These are phyloP conservation scores for Eristalis pertinax DNA, from an alignment of 2,888 invertebrate species.

Conservation along the genomic window DNA sequence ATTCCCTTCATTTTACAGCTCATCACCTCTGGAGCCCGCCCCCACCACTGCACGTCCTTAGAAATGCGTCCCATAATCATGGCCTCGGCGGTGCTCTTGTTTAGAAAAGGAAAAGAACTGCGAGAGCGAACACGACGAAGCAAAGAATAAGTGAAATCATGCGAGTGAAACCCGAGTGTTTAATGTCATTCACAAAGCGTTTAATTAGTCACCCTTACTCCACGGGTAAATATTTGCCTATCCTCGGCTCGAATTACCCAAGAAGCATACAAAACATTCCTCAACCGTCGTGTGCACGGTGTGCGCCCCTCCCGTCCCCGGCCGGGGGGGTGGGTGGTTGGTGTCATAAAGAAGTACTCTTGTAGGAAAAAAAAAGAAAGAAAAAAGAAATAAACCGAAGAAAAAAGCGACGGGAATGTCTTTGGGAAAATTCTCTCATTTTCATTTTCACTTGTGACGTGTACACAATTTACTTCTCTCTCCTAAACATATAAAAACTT, in stretches of 20 bases:
- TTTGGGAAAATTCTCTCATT: constrained; percentile 37
- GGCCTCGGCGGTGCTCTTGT: neutral
- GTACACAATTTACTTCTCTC: constrained; percentile 35
- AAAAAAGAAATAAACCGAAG: constrained; percentile 2
- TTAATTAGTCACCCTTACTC: constrained; percentile 58
- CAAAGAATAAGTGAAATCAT: constrained; percentile 14
- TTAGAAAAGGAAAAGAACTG: neutral
- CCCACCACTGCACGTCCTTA: neutral
- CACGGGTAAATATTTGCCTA: constrained; percentile 50
- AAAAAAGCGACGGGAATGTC: neutral
- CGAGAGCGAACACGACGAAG: neutral
- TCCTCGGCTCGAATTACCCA: constrained; percentile 30
- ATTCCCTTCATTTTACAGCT: constrained; percentile 3
- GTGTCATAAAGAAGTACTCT: neutral
- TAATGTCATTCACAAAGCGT: constrained; percentile 48
- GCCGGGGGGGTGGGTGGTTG: neutral
- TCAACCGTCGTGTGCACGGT: neutral
- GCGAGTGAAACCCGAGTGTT: constrained; percentile 24
- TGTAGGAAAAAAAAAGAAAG: constrained; percentile 4
- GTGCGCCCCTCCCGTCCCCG: neutral
- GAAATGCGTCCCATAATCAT: neutral
- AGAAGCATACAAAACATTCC: neutral
- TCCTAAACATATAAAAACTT: constrained; percentile 30
- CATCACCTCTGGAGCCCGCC: neutral
- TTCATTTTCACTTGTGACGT: constrained; percentile 25